Conservation (phyloP, 1,140 invertebrate genomes). For the Tribolium madens region DNA sequence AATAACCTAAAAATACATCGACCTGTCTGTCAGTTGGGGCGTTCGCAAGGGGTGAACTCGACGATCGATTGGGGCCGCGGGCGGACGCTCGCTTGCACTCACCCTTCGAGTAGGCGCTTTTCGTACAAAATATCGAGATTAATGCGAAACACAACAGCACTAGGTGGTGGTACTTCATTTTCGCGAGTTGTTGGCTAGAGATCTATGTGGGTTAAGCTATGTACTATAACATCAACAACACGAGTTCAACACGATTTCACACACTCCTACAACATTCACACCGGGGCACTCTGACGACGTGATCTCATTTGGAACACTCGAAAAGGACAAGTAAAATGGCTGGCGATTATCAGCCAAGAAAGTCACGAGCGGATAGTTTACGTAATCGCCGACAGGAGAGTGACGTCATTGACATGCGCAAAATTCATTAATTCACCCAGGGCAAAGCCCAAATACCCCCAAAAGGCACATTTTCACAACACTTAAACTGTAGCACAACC, state of each 20-base stretch:
- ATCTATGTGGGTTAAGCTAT: not conserved
- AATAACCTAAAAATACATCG: slow-evolving; percentile 28
- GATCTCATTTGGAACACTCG: slow-evolving; percentile 25
- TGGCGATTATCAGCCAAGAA: slow-evolving; percentile 36
- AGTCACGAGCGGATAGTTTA: slow-evolving; percentile 34
- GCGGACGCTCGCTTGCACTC: not conserved
- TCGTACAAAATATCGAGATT: not conserved
- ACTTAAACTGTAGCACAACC: not conserved
- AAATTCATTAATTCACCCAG: not conserved
- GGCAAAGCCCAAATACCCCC: not conserved
- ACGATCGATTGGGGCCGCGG: not conserved
- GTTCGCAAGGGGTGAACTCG: not conserved
- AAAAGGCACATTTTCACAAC: not conserved
- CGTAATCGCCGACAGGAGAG: slow-evolving; percentile 20
- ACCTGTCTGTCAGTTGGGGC: not conserved
- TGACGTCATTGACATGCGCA: slow-evolving; percentile 23
- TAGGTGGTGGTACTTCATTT: slow-evolving; percentile 36
- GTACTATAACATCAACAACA: slow-evolving; percentile 39
- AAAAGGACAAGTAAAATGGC: slow-evolving; percentile 37
- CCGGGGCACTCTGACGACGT: slow-evolving; percentile 10
- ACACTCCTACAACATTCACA: not conserved
- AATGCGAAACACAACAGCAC: slow-evolving; percentile 25
- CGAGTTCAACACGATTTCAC: not conserved
- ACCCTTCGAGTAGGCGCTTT: not conserved
- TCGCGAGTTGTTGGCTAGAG: not conserved